These are phyloP conservation scores for Lethenteron camtschaticum DNA, from an alignment of 2,113 vertebrate genomes.

Conservation along the genomic window DNA sequence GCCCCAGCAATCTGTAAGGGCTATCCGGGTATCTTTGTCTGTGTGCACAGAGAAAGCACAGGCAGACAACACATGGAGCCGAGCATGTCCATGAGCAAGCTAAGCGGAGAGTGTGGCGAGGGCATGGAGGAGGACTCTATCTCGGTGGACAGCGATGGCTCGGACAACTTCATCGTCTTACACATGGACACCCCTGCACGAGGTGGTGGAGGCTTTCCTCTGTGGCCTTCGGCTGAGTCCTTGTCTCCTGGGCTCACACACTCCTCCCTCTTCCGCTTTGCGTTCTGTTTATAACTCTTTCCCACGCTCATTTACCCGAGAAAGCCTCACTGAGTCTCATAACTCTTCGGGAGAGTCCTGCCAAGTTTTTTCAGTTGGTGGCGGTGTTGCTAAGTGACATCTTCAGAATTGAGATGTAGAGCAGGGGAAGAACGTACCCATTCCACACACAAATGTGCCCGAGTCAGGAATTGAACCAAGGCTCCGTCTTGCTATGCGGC, in stretches of 20 bases:
- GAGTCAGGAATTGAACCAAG: not conserved
- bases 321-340: too few species aligned
- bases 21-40: slow-evolving; percentile 24
- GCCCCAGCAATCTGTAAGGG: slow-evolving; percentile 14
- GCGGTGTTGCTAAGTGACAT: too few species aligned
- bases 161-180: slow-evolving; percentile 58
- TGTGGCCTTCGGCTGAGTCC: too few species aligned
- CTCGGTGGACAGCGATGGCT: slow-evolving; percentile 62
- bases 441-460: too few species aligned
- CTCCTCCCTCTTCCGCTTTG: too few species aligned
- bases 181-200: slow-evolving; percentile 43
- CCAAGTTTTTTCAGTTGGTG: too few species aligned
- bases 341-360: too few species aligned
- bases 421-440: too few species aligned
- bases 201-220: not conserved
- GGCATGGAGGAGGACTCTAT: slow-evolving; percentile 54
- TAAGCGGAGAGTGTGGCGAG: slow-evolving; percentile 33
- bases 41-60: slow-evolving; percentile 20
- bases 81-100: slow-evolving; percentile 65
- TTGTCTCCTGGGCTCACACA: too few species aligned
- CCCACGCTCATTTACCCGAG: too few species aligned
- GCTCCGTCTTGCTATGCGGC: not conserved
- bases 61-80: slow-evolving; percentile 35
- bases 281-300: too few species aligned
- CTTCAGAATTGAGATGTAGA: too few species aligned